These are phyloP conservation scores for Meles meles DNA, from an alignment of 2,113 vertebrate species.

Conservation along the genomic window DNA sequence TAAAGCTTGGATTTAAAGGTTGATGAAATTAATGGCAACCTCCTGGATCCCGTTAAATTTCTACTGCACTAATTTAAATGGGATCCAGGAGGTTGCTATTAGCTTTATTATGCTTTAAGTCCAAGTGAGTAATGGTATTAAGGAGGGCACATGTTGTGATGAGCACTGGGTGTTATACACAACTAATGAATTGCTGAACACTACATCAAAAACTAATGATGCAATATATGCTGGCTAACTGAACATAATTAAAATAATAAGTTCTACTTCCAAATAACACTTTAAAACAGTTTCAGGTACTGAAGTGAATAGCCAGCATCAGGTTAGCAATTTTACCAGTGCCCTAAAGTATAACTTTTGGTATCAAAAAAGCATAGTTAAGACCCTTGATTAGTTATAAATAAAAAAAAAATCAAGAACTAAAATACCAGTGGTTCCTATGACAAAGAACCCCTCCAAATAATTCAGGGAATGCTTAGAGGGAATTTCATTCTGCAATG, in stretches of 20 bases:
- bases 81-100: too few species aligned
- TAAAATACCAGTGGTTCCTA: conserved; percentile 72
- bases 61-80: too few species aligned
- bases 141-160: too few species aligned
- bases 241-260: background rate
- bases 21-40: conserved; percentile 60
- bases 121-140: too few species aligned
- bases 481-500: background rate
- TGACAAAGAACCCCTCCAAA: conserved; percentile 70
- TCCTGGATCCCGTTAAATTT: conserved; percentile 8
- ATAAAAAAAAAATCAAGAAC: conserved; percentile 73
- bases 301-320: conserved; percentile 61
- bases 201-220: too few species aligned
- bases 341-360: conserved; percentile 44
- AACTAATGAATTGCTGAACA: too few species aligned
- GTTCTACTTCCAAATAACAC: conserved; percentile 42
- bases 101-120: too few species aligned
- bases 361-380: conserved; percentile 48
- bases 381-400: conserved; percentile 63
- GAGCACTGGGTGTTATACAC: too few species aligned
- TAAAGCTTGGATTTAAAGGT: conserved; percentile 43
- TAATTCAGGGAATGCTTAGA: conserved; percentile 43
- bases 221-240: too few species aligned
- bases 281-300: conserved; percentile 36
- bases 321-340: conserved; percentile 52